phyloP scores from a whole-genome alignment of 2,113 vertebrate species.

The Agelaius phoeniceus region DNA sequence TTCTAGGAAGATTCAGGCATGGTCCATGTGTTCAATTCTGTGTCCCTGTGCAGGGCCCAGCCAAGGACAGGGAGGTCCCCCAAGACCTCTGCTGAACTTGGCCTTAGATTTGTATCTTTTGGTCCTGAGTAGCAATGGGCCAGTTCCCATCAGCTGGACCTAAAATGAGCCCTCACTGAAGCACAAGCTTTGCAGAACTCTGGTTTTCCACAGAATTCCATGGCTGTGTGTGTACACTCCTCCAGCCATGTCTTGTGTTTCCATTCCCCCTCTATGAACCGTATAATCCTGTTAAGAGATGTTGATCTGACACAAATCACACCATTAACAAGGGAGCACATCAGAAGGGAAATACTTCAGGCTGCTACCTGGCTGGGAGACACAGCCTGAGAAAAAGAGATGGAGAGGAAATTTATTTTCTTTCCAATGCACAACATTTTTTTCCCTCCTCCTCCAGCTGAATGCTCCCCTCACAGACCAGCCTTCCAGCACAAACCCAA shows the following conservation, averaged over 20 bases:
- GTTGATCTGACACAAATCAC: constrained; percentile 18
- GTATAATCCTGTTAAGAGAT: neutral
- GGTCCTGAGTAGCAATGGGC: neutral
- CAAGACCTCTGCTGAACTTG: accelerated
- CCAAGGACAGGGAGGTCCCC: neutral
- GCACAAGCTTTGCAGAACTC: neutral
- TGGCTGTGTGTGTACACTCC: accelerated
- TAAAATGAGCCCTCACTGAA: accelerated
- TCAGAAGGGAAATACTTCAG: constrained; percentile 19
- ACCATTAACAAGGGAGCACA: neutral
- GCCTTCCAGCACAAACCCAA: neutral
- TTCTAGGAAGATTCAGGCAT: too few relatives aligned
- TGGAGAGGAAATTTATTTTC: constrained; percentile 1
- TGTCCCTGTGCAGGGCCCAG: neutral
- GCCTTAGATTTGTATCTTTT: neutral
- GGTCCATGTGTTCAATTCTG: neutral
- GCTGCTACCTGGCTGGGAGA: constrained; percentile 20
- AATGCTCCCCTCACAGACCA: neutral
- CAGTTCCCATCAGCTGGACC: accelerated
- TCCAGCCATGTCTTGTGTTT: neutral
- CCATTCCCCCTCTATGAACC: neutral
- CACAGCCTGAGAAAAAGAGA: neutral
- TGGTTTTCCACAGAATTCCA: neutral
- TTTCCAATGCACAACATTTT: neutral
- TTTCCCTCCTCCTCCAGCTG: neutral